Base-by-base conservation (phyloP, 2,888 invertebrate genomes). In the Drosophila hamatofila region DNA sequence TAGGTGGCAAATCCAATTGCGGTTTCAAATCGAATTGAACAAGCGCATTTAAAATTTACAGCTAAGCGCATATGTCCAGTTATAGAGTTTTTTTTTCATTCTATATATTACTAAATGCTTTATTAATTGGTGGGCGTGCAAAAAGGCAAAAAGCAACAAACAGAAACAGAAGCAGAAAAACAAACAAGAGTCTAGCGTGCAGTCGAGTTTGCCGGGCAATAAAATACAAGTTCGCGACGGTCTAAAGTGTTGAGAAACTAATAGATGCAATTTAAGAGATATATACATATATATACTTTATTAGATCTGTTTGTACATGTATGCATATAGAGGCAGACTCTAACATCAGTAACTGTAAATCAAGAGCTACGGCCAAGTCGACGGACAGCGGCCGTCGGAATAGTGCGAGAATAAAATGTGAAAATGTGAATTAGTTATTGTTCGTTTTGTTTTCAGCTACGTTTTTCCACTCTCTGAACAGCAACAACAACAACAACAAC, bases 391-490 rank as follows among this genome's bases (percentile, higher is more conserved):
- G 21, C 30, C 62, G 63, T 16, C 55, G 18, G 41, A 11, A 48
- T 27, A 48, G 30, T 16, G 75, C 51, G 71, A 44, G 37, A 75
- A 62, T 71, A 46, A 57, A 62, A 72, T 33, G 70, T 51, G 44
- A 48, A 60, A 71, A 54, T 48, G 69, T 27, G 30, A 72, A 58
- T 33, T 72, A 59, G 59, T 72, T 81, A 63, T 78, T 78, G 73
- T 77, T 77, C 57, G 63, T 63, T 62, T 55, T 55, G 46, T 66
- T 60, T 64, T 46, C 71, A 57, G 44, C 63, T 30, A 63, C 80
- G 76, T 83, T 79, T 78, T 79, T 83, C 83, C 79, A 68, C 44
- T 80, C 62, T 59, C 41, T 83, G 79, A 64, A 55, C 76, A 79
- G 41, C 67, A 57, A 27, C 70, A 70, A 33, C 52, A 37, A 18